Base-by-base conservation (phyloP, 2,888 invertebrate species). In the Drosophila antonietae region DNA sequence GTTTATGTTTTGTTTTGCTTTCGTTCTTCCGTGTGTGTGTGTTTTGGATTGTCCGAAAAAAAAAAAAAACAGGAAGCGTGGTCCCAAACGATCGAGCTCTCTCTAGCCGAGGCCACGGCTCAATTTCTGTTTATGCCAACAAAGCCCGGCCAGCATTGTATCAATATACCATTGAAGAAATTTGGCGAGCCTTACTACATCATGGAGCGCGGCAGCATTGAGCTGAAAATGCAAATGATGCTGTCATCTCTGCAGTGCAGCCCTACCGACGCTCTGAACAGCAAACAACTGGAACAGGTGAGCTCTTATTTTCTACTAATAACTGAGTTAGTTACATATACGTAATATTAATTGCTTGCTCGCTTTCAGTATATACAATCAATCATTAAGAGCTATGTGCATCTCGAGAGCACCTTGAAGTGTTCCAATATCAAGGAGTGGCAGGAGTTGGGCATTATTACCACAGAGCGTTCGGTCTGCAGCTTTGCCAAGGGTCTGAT, bases 381-480 rank as follows among this genome's bases (percentile, higher is more conserved):
- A 75, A 95, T 96, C 84, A 95, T 96, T 0, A 95, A 95, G 37
- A 96, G 96, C 0, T 96, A 96, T 90, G 94, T 96, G 95, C 90
- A 94, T 95, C 44, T 94, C 96, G 78, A 95, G 95, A 80, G 92
- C 95, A 41, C 94, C 93, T 75, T 71, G 2, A 93, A 93, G 63
- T 93, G 94, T 15, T 92, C 93, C 15, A 94, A 94, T 73, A 95
- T 94, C 80, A 93, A 93, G 81, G 94, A 94, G 37, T 95, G 95
- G 95, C 94, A 94, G 67, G 93, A 93, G 28, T 92, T 94, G 68
- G 95, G 95, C n/a, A 95, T 94, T 87, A 92, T 94, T 56, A 91
- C 94, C 74, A 92, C 94, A 87, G 91, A 94, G 81, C 93, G 95
- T 87, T 92, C 95, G 18, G 92, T 94, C 60, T 94, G 93, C 81